Conservation (phyloP, 2,113 vertebrate species). For the Azemiops feae region DNA sequence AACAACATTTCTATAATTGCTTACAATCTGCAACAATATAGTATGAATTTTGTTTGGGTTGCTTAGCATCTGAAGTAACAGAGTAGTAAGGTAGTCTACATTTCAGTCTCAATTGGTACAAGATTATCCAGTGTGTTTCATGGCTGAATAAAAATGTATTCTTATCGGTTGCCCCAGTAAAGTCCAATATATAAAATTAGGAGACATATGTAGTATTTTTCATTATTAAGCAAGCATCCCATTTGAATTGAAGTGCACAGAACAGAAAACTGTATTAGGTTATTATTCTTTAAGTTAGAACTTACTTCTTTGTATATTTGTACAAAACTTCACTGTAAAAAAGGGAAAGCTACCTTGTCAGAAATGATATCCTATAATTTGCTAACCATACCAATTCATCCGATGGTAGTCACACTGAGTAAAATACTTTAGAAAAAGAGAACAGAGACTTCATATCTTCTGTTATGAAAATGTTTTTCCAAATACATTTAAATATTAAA, state of each 20-base stretch:
- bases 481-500: background rate
- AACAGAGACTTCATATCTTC: background rate
- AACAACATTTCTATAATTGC: background rate
- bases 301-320: background rate
- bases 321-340: background rate
- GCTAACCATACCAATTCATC: background rate
- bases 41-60: background rate
- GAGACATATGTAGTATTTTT: background rate
- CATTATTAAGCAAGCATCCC: background rate
- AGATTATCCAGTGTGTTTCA: background rate
- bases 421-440: background rate
- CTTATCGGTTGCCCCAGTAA: background rate
- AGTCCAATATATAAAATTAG: background rate
- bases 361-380: background rate
- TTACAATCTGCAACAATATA: background rate
- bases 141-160: background rate
- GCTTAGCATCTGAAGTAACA: background rate
- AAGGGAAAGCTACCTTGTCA: background rate
- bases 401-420: background rate
- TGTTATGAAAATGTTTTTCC: background rate
- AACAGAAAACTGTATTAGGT: background rate
- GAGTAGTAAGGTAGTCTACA: background rate
- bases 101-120: background rate
- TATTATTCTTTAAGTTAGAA: background rate
- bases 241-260: background rate